Evolutionary conservation across 2,888 invertebrate species (phyloP), one percentile per base, ranked within the genome.

Genomic region (Athalia rosae): DNA sequence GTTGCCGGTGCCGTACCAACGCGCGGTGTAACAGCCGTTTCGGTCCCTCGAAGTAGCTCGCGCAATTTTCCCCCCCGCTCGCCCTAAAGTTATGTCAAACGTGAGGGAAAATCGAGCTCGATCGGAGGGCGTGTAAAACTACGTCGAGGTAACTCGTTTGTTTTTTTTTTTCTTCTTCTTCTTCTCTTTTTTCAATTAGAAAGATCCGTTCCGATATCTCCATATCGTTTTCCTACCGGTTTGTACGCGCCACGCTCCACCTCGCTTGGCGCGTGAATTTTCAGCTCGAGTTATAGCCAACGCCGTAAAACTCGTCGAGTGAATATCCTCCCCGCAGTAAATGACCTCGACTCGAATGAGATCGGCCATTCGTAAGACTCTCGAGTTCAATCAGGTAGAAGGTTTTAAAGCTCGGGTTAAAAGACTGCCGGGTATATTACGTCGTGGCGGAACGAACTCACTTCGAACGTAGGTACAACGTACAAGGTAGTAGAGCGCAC

Each of bases 41-140:
- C 66, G 15, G 15, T 7, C 8, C 6, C 9, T 28, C 63, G 8
- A 63, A 15, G 66, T 50, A 43, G 63, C 28, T 28, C 0, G 13
- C 66, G n/a, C 66, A 9, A 66, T 66, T 66, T 66, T 66, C 66
- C 8, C 66, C n/a, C n/a, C n/a, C n/a, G n/a, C n/a, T n/a, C n/a
- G n/a, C n/a, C n/a, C 28, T 9, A 15, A n/a, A n/a, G 48, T 66
- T 66, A 28, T 4, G 6, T 66, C 8, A 66, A 66, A 66, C 66
- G 48, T 66, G 13, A 45, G 64, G 3, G 13, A 28, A 28, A 28
- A 28, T 28, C 28, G 28, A 6, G 64, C 5, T 64, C 47, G n/a
- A 64, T 47, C 13, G 45, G 45, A 13, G 64, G 47, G 47, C 64
- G 7, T 50, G 13, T 47, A 28, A 47, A 48, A 15, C 66, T n/a